A percentile compares a stretch with the other conserved stretches of the same genome.
These are phyloP conservation scores for Gavia stellata DNA, from an alignment of 2,113 vertebrate genomes.

Conservation along the genomic window DNA sequence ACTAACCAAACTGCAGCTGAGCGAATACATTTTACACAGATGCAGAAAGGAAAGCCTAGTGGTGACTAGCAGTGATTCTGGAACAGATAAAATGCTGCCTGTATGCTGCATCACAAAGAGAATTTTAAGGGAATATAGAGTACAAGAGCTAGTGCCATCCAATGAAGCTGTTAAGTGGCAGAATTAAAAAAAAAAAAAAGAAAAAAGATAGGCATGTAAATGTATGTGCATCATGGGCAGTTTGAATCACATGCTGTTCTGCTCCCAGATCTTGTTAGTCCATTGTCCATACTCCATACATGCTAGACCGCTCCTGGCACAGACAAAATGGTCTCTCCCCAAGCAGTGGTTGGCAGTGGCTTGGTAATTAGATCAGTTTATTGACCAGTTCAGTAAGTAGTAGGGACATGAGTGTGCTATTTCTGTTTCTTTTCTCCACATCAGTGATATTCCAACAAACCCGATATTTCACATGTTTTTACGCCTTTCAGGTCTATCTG, in stretches of 20 bases:
- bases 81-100: not conserved
- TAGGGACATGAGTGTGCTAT: fast-evolving
- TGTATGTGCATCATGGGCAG: not conserved
- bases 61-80: not conserved
- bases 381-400: not conserved
- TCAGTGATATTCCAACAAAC: not conserved
- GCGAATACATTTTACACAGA: not conserved
- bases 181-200: not conserved
- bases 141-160: not conserved
- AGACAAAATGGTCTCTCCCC: not conserved
- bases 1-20: not conserved
- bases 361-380: not conserved
- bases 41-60: not conserved
- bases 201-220: not conserved
- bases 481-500: not conserved
- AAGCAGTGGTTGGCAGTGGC: not conserved
- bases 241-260: not conserved
- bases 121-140: not conserved
- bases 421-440: not conserved
- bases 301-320: not conserved
- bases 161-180: not conserved
- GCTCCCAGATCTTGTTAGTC: not conserved
- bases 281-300: not conserved
- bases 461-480: not conserved
- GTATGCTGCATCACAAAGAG: not conserved